Evolutionary conservation across 2,797 vertebrate species (phyloP).

Genomic region (Cetoscarus ocellatus): DNA sequence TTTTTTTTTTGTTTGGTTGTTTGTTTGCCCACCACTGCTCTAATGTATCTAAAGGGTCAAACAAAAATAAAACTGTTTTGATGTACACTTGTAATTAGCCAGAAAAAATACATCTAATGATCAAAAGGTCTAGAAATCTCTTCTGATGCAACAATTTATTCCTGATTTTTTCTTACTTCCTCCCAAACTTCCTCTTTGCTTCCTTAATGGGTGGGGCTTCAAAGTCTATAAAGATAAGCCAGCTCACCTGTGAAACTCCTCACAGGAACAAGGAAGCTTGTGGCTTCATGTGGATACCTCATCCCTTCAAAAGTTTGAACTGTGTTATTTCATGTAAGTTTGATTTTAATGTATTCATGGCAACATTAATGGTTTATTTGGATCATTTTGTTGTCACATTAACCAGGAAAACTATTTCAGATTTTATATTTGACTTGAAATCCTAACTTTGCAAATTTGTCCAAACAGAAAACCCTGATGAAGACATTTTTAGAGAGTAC

Average conservation of each 20-base stretch:
- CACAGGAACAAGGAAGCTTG: background rate
- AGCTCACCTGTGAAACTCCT: background rate
- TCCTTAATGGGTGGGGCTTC: slow-evolving; percentile 1
- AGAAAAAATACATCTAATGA: too few relatives aligned
- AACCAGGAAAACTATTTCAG: background rate
- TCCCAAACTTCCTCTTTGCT: background rate
- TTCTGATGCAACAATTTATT: too few relatives aligned
- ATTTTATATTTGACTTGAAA: background rate
- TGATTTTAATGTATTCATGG: background rate
- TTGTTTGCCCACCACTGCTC: too few relatives aligned
- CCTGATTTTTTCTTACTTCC: too few relatives aligned
- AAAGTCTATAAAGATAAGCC: background rate
- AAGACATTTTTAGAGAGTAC: background rate
- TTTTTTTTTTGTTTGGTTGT: too few relatives aligned
- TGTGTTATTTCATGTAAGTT: background rate
- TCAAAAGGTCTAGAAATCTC: too few relatives aligned
- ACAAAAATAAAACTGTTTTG: too few relatives aligned
- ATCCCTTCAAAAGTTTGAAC: background rate
- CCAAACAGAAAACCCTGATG: background rate
- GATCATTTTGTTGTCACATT: background rate
- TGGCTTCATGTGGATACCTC: background rate
- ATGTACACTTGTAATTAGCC: too few relatives aligned
- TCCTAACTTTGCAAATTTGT: background rate
- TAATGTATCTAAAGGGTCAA: too few relatives aligned
- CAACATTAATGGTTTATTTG: background rate